phyloP scores from a whole-genome alignment of 2,888 invertebrate species.

The Hymenopus coronatus region DNA sequence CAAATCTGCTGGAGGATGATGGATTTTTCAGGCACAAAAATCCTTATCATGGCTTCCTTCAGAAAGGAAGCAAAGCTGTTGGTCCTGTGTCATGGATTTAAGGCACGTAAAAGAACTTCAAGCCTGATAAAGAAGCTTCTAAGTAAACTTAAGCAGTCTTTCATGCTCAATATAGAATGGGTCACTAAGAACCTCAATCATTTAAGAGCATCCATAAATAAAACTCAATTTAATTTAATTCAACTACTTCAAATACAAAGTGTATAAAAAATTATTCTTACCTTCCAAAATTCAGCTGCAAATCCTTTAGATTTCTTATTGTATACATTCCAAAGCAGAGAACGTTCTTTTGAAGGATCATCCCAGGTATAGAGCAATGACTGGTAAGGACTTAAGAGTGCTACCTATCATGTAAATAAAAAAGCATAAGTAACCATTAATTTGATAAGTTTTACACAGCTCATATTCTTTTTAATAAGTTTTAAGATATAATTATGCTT shows the following conservation, averaged over 20 bases:
- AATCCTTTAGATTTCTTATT: constrained; percentile 73
- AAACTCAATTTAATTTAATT: no score
- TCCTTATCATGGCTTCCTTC: no score
- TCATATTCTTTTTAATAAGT: background rate
- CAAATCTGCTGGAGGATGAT: background rate
- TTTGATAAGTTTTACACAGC: background rate
- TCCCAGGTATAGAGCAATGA: constrained; percentile 82
- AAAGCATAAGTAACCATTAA: background rate
- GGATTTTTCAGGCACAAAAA: no score
- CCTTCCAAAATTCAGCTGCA: constrained; percentile 68
- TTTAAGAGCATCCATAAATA: no score
- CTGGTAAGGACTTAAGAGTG: constrained; percentile 71
- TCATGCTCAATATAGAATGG: no score
- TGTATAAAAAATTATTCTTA: constrained; percentile 36
- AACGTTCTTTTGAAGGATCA: constrained; percentile 70
- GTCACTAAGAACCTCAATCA: no score
- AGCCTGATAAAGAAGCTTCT: no score
- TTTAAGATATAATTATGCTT: background rate
- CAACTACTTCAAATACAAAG: background rate
- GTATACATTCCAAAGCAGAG: constrained; percentile 78
- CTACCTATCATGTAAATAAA: constrained; percentile 53
- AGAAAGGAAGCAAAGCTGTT: no score
- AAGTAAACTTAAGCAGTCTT: no score
- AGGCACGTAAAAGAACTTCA: no score
- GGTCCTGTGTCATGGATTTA: no score